Evolutionary conservation across 1,140 invertebrate species (phyloP), one percentile per base, ranked within the genome.

Genomic region (Nymphalis io): DNA sequence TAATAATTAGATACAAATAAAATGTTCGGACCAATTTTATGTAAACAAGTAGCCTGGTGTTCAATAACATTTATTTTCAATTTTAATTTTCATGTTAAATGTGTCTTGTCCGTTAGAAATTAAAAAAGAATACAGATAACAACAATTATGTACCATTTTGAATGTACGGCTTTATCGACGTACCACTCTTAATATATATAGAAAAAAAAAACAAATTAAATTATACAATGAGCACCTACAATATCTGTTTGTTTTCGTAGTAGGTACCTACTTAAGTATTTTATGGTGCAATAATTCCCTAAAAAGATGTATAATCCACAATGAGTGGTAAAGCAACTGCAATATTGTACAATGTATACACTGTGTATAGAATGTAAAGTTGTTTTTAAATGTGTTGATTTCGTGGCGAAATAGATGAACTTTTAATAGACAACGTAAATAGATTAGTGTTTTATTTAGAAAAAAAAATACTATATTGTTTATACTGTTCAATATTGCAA

Each of bases 1-100:
- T 82, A 77, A 80, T 77, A 79, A 79, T 73, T 81, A 81, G 65
- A 61, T 62, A 69, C 58, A 64, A 64, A 64, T 59, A 70, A 80
- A 81, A 78, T 69, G 76, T 87, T 82, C 63, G 87, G 87, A 89
- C 87, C 87, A 89, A 89, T 89, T 88, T 89, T 89, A 82, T 79
- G 85, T 89, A 89, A 89, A 74, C 73, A 61, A 75, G 63, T 81
- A 77, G 72, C 62, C 38, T 78, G 68, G 27, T 72, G 27, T 70
- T 74, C 51, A 63, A 72, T 77, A 16, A 51, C n/a, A n/a, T 48
- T 61, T 73, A 69, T 71, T 46, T 60, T 66, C 38, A 18, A 38
- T 46, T 13, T 51, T 68, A 42, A 69, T 75, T 75, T 76, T 16
- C 69, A 74, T 72, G 57, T 78, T 77, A 64, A 64, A 73, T 75